Evolutionary conservation across 2,888 invertebrate genomes (phyloP).

Genomic region (Lithosia quadra): DNA sequence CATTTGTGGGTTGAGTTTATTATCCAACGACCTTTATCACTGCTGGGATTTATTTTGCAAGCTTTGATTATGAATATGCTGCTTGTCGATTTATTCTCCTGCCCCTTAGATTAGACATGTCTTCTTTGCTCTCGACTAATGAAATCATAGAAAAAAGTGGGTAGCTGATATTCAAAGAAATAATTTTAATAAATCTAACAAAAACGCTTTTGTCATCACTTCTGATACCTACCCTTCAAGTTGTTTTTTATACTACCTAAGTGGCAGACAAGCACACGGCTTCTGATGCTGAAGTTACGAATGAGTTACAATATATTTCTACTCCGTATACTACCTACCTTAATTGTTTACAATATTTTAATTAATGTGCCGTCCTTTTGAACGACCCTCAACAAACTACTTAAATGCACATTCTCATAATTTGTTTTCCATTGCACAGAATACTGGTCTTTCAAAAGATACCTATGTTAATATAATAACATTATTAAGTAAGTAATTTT

Average conservation of each 20-base stretch:
- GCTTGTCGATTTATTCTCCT: neutral
- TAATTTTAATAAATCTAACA: too few species aligned
- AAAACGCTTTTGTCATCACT: too few species aligned
- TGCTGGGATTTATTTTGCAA: slow-evolving; percentile 23
- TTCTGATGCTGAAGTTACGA: too few species aligned
- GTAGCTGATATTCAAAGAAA: too few species aligned
- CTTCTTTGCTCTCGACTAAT: too few species aligned
- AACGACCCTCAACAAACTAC: neutral
- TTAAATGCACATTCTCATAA: neutral
- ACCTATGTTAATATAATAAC: neutral
- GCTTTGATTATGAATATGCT: neutral
- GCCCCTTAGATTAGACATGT: too few species aligned
- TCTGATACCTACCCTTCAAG: too few species aligned
- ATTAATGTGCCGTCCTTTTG: neutral
- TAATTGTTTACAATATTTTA: neutral
- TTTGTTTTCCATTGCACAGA: neutral
- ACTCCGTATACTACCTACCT: too few species aligned
- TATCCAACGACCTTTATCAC: slow-evolving; percentile 39
- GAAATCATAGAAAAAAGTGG: too few species aligned
- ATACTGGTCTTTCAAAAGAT: neutral
- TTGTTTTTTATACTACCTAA: too few species aligned
- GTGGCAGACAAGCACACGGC: too few species aligned
- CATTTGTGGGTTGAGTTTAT: slow-evolving; percentile 45
- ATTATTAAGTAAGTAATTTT: slow-evolving; percentile 3
- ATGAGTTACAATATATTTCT: too few species aligned